Percentiles rank a stretch among this genome's conserved stretches.
phyloP scores from a whole-genome alignment of 2,888 invertebrate genomes.

The Polydrusus pterygomalis region DNA sequence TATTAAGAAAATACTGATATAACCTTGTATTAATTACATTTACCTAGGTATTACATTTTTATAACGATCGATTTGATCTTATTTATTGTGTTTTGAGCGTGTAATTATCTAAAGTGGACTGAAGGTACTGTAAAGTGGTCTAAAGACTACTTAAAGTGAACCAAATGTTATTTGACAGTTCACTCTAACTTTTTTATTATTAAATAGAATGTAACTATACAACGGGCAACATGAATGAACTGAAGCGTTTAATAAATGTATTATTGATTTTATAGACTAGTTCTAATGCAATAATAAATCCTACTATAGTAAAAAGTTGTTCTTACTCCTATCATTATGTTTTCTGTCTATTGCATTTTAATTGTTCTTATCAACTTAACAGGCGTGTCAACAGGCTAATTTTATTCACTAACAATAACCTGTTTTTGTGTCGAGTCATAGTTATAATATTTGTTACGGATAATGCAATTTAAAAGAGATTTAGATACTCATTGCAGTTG shows the following conservation, averaged over 20 bases:
- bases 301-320: conserved; percentile 5
- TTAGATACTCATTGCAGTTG: conserved; percentile 3
- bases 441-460: not conserved
- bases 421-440: conserved; percentile 32
- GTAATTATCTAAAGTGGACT: too few relatives aligned
- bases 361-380: conserved; percentile 30
- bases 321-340: conserved; percentile 1
- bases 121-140: too few relatives aligned
- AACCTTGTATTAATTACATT: too few relatives aligned
- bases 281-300: conserved; percentile 36
- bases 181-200: not conserved
- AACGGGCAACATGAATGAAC: conserved; percentile 43
- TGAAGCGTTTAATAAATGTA: conserved; percentile 51
- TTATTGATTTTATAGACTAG: conserved; percentile 40
- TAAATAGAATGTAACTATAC: conserved; percentile 34
- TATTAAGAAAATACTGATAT: too few relatives aligned
- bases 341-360: conserved; percentile 20
- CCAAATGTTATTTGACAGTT: not conserved
- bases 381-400: conserved; percentile 43
- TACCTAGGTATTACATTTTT: too few relatives aligned
- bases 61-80: not conserved
- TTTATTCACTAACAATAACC: conserved; percentile 32
- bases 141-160: conserved; percentile 1
- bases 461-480: conserved; percentile 17
- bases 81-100: not conserved